These are phyloP conservation scores for Perognathus longimembris DNA, from an alignment of 2,113 vertebrate genomes.

Conservation along the genomic window DNA sequence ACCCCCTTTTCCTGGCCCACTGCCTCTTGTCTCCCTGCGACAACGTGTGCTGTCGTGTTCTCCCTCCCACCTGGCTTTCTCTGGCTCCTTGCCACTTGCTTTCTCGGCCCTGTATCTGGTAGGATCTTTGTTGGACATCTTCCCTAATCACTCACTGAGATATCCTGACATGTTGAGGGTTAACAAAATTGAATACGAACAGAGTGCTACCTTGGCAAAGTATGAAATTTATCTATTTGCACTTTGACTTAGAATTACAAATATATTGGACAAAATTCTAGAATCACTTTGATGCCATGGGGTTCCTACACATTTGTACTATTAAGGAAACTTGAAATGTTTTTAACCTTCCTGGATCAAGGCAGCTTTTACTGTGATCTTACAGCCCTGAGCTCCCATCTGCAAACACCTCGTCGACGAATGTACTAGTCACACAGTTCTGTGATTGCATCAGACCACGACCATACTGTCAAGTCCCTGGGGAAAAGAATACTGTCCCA, in stretches of 20 bases:
- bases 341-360: background rate
- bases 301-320: background rate
- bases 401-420: background rate
- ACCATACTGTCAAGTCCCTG: background rate
- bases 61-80: background rate
- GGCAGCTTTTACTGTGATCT: background rate
- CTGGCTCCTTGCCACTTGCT: background rate
- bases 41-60: background rate
- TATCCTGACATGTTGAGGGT: conserved; percentile 14
- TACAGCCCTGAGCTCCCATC: no score
- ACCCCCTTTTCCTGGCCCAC: background rate
- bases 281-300: conserved; percentile 35
- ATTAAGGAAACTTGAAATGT: background rate
- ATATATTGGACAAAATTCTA: background rate
- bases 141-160: background rate
- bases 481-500: background rate
- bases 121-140: background rate
- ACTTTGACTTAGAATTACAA: conserved; percentile 29
- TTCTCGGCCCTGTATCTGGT: background rate
- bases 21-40: no score
- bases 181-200: conserved; percentile 45
- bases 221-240: background rate
- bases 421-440: background rate
- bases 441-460: background rate
- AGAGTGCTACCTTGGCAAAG: background rate